Evolutionary conservation across 2,113 vertebrate species (phyloP).

Genomic region (Pristiophorus japonicus): DNA sequence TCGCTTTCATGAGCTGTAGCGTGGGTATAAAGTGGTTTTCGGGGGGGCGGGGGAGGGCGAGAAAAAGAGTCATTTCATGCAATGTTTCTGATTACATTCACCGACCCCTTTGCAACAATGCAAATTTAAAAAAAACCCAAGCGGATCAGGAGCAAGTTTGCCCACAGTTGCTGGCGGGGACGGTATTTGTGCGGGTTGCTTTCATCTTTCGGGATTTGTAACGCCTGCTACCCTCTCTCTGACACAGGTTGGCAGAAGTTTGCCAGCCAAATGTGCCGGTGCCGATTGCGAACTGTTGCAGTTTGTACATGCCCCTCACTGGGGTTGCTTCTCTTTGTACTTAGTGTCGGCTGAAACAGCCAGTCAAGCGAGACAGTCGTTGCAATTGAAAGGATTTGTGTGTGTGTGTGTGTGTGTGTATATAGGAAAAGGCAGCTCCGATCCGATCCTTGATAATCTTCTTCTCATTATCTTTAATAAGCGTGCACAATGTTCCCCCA

Average conservation of each 20-base stretch:
- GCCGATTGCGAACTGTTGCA: neutral
- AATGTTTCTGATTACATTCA: neutral
- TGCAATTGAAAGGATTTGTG: neutral
- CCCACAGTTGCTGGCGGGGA: neutral
- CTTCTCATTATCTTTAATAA: neutral
- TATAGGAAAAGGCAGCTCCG: neutral
- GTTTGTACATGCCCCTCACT: too few species aligned
- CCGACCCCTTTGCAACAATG: neutral
- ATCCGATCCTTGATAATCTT: neutral
- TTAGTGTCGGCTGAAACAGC: neutral
- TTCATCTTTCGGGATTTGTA: neutral
- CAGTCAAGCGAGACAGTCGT: neutral
- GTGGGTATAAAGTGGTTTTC: neutral
- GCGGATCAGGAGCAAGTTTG: neutral
- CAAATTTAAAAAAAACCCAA: neutral
- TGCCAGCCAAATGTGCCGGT: neutral
- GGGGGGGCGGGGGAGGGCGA: neutral
- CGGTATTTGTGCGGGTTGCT: neutral
- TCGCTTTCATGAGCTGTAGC: neutral
- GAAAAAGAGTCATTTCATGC: neutral
- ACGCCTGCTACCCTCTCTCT: neutral
- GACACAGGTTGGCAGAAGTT: neutral
- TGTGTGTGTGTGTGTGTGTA: too few species aligned
- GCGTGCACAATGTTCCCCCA: neutral
- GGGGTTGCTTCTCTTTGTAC: neutral